phyloP scores from a whole-genome alignment of 2,797 vertebrate species.

The Leptoclinus maculatus region DNA sequence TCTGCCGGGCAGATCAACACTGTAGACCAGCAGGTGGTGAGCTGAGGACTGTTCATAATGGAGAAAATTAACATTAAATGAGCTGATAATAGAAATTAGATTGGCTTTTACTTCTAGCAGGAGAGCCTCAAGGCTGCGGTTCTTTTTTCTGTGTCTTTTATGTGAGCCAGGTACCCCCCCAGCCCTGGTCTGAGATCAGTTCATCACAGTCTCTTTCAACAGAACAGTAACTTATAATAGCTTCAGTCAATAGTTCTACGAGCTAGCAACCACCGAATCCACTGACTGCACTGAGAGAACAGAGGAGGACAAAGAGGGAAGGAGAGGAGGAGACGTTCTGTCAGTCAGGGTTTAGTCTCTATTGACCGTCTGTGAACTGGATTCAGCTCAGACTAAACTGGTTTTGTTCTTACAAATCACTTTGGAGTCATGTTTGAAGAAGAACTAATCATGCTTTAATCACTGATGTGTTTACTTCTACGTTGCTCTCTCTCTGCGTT shows the following conservation, averaged over 20 bases:
- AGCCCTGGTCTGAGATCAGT: constrained; percentile 13
- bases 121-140: background rate
- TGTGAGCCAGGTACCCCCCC: background rate
- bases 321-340: constrained; percentile 5
- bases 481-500: background rate
- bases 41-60: constrained; percentile 60
- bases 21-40: constrained; percentile 60
- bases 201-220: background rate
- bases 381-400: constrained; percentile 18
- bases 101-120: constrained; percentile 39
- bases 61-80: constrained; percentile 60
- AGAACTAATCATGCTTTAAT: background rate
- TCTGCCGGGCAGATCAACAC: constrained; percentile 47
- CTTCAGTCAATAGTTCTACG: background rate
- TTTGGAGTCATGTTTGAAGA: constrained; percentile 7
- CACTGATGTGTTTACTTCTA: background rate
- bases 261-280: background rate
- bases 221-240: background rate
- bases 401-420: background rate
- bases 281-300: background rate
- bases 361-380: constrained; percentile 21
- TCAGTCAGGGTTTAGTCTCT: constrained; percentile 17
- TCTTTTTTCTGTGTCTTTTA: background rate
- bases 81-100: constrained; percentile 59
- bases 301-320: constrained; percentile 19